These are phyloP conservation scores for Alectoris magna DNA, from an alignment of 2,797 vertebrate genomes.

Conservation along the genomic window DNA sequence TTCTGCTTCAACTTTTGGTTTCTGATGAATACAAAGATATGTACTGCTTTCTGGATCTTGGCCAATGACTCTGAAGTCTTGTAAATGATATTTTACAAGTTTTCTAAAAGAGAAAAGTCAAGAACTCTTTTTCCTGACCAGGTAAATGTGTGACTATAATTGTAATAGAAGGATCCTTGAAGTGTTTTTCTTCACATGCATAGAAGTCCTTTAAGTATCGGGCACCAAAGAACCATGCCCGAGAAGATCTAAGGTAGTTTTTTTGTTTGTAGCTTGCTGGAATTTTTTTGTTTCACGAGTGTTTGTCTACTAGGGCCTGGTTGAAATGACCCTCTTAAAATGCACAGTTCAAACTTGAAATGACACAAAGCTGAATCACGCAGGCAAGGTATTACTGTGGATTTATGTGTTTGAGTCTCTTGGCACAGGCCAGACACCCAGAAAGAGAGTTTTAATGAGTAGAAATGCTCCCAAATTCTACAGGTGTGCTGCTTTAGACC, in stretches of 20 bases:
- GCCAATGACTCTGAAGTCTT: neutral
- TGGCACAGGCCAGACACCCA: neutral
- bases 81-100: neutral
- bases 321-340: constrained; percentile 50
- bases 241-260: constrained; percentile 4
- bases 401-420: constrained; percentile 1
- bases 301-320: constrained; percentile 28
- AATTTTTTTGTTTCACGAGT: constrained; percentile 43
- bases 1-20: neutral
- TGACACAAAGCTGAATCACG: constrained; percentile 28
- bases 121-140: neutral
- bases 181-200: constrained; percentile 48
- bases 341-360: constrained; percentile 21
- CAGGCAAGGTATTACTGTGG: neutral
- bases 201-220: neutral
- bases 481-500: constrained; percentile 28
- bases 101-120: neutral
- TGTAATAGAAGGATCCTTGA: neutral
- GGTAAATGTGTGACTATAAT: constrained; percentile 22
- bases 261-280: constrained; percentile 19
- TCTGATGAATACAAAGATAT: neutral
- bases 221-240: neutral
- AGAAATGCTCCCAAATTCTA: constrained; percentile 29
- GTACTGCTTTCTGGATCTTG: neutral
- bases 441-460: neutral